Evolutionary conservation across 2,113 vertebrate genomes (phyloP).

Genomic region (Heterotis niloticus): DNA sequence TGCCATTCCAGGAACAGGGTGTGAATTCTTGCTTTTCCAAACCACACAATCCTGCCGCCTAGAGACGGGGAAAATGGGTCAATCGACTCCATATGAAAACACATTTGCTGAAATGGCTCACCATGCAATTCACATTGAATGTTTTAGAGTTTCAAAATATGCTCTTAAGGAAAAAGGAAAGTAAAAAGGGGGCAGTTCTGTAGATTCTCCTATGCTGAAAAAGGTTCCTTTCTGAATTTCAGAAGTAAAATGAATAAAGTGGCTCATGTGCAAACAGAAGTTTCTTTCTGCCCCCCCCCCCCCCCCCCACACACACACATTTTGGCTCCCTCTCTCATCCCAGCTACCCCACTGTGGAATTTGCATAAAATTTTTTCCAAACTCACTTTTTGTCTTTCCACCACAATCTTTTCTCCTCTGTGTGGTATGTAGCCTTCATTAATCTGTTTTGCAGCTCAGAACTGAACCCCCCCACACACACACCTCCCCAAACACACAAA

Average conservation of each 20-base stretch:
- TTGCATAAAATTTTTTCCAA: constrained; percentile 55
- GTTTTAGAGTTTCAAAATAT: background rate
- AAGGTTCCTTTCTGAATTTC: background rate
- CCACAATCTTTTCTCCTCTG: background rate
- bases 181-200: background rate
- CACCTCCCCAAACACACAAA: constrained; percentile 17
- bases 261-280: constrained; percentile 2
- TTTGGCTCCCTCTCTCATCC: background rate
- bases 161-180: background rate
- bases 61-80: constrained; percentile 45
- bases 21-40: constrained; percentile 49
- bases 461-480: constrained; percentile 42
- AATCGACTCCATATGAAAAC: constrained; percentile 53
- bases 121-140: background rate
- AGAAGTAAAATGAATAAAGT: no score
- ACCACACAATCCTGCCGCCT: constrained; percentile 41
- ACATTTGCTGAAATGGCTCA: constrained; percentile 45
- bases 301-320: background rate
- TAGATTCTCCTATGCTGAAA: background rate
- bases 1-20: constrained; percentile 35
- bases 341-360: constrained; percentile 46
- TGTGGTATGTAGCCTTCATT: constrained; percentile 20
- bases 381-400: constrained; percentile 57
- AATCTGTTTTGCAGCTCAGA: constrained; percentile 24
- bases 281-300: constrained; percentile 19